Base-by-base conservation (phyloP, 1,140 invertebrate genomes). In the Camponotus floridanus region DNA sequence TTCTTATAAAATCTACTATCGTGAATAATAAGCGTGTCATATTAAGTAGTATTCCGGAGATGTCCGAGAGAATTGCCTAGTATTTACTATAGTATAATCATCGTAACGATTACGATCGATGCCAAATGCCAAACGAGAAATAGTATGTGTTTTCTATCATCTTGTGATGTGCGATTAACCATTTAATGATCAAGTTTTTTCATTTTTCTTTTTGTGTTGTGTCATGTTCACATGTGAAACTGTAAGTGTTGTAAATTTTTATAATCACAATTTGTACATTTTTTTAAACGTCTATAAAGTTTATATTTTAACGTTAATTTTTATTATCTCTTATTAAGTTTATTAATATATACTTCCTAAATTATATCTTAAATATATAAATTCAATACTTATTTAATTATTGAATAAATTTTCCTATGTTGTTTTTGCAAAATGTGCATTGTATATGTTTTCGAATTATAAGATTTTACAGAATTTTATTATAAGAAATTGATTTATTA, bases 1-100 rank as follows among this genome's bases (percentile, higher is more conserved):
- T 42, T 48, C 18, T 45, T 71, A 39, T 39, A 39, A 39, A 4
- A 39, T 21, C 9, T 80, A 71, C 45, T 71, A 71, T 71, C 18
- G 26, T n/a, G 9, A 45, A 45, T 64, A 64, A 15, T 36, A 80
- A 42, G 6, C 9, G 33, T 51, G 13, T 79, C 33, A 26, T 55
- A 79, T 78, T 78, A 67, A 55, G 55, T 42, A 79, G 13, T 80
- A 68, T 80, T 80, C 33, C 42, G n/a, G n/a, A 68, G 21, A 21
- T 21, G 2, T 15, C 55, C n/a, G 33, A 68, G 9, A 51, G 15
- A 51, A 51, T 68, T 26, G 62, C 8, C 64, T 55, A 80, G 21
- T 68, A 51, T 79, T 55, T 67, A 51, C 3, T 79, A 59, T 55
- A 55, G 13, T 42, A 6, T 68, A 68, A 80, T 26, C n/a, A 26